Conservation (phyloP, 2,797 vertebrate species). For the Acipenser oxyrinchus region DNA sequence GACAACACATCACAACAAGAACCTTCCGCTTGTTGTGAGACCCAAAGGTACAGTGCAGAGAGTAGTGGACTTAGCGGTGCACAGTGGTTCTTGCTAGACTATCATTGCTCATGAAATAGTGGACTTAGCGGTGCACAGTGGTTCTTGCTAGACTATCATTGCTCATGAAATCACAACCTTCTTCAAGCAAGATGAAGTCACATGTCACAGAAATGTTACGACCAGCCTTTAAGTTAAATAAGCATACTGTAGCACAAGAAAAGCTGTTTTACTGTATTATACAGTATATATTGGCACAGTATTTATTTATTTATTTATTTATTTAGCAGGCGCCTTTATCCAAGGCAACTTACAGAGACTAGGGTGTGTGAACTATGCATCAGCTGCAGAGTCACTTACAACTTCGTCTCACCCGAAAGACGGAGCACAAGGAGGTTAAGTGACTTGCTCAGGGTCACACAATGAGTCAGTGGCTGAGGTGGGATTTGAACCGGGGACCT, state of each 20-base stretch:
- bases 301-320: too few relatives aligned
- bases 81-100: constrained; percentile 29
- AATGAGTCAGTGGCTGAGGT: too few relatives aligned
- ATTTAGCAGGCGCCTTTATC: too few relatives aligned
- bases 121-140: constrained; percentile 40
- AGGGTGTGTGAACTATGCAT: too few relatives aligned
- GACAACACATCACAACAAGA: constrained; percentile 51
- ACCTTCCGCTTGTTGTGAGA: constrained; percentile 38
- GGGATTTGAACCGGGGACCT: too few relatives aligned
- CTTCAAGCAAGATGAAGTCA: constrained; percentile 6
- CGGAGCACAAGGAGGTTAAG: too few relatives aligned
- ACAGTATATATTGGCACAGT: background rate
- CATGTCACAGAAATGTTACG: constrained; percentile 14
- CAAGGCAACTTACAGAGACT: too few relatives aligned
- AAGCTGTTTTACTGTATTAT: background rate
- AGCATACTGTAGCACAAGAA: background rate
- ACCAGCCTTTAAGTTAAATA: constrained; percentile 3
- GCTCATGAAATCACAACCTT: constrained; percentile 41
- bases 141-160: constrained; percentile 18
- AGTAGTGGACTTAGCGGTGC: constrained; percentile 45
- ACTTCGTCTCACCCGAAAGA: too few relatives aligned
- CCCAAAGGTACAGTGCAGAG: constrained; percentile 46
- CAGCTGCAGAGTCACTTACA: too few relatives aligned
- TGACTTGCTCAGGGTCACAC: too few relatives aligned
- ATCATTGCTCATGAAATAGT: constrained; percentile 42